Base-by-base conservation (phyloP, 2,888 invertebrate genomes). In the Copidosoma aretas region DNA sequence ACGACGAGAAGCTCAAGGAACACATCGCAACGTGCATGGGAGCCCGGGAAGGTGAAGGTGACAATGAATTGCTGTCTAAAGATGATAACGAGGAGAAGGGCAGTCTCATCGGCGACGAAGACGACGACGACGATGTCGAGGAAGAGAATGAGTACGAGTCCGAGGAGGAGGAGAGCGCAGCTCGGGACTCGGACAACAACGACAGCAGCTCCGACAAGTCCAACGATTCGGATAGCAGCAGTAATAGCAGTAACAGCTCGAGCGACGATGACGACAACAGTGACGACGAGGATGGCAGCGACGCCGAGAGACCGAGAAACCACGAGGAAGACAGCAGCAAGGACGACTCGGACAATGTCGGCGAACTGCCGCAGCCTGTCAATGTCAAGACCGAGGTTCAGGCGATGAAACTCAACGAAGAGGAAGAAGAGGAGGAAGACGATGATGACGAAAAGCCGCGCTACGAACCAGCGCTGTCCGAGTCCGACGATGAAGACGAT, bases 1-100 rank as follows among this genome's bases (percentile, higher is more conserved):
- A 75, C 17, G 80, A 80, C 19, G 79, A 78, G 0, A 79, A 78
- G 43, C 68, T 81, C 1, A 72, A 75, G 22, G 79, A 82, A 43
- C 83, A 83, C 61, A 61, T 73, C 41, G 72, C 68, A 0, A 75
- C 60, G 8, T 83, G 83, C 59, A 71, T 72, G n/a, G 77, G 73
- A 0, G 77, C 54, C 10, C 61, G 64, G 10, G 60, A 53, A 75
- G n/a, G 43, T 46, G 43, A 46, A 2, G 12, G 12, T 46, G 43
- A 4, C 14, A 68, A 60, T 22, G 68, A 68, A 1, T 70, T 73
- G 22, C 72, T 76, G 10, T 64, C 52, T 0, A 70, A 74, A 1
- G 75, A 71, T 21, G 72, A 75, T 15, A 76, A 74, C 43, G 78
- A 77, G 49, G 77, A 77, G 22, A 77, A 79, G 62, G 77, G 77